Conservation (phyloP, 2,888 invertebrate genomes). For the Pherbina coryleti region DNA sequence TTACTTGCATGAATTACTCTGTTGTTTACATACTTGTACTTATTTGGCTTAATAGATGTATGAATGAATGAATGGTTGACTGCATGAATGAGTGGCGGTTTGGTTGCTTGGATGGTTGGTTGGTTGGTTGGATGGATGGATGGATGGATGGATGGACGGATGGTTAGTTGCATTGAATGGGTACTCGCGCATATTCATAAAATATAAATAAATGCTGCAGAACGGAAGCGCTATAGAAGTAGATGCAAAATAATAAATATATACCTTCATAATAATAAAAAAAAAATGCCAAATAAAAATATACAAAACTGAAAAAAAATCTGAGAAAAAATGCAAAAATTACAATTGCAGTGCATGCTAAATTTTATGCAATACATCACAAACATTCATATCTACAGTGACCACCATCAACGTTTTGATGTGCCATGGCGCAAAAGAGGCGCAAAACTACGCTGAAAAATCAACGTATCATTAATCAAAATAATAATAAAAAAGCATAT, state of each 20-base stretch:
- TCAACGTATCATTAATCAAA: neutral
- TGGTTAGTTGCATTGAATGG: neutral
- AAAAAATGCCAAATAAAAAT: neutral
- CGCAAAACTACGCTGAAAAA: neutral
- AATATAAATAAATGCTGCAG: slow-evolving; percentile 25
- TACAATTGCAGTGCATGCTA: neutral
- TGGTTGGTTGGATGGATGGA: neutral
- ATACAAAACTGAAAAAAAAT: neutral
- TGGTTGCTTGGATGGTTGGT: neutral
- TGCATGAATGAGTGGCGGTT: neutral
- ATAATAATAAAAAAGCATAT: neutral
- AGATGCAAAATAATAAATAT: neutral
- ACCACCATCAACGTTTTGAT: neutral
- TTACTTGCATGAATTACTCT: slow-evolving; percentile 18
- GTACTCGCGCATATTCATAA: neutral
- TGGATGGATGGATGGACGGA: neutral
- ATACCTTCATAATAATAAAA: neutral
- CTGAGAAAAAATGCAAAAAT: neutral
- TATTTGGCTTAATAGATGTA: slow-evolving; percentile 10
- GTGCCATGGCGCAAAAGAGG: neutral
- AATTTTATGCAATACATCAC: neutral
- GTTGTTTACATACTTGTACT: slow-evolving; percentile 24
- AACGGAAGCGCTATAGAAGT: slow-evolving; percentile 16
- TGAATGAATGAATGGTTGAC: neutral
- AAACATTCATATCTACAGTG: neutral